Conservation (phyloP, 2,888 invertebrate genomes). For the Ethmia dodecea region DNA sequence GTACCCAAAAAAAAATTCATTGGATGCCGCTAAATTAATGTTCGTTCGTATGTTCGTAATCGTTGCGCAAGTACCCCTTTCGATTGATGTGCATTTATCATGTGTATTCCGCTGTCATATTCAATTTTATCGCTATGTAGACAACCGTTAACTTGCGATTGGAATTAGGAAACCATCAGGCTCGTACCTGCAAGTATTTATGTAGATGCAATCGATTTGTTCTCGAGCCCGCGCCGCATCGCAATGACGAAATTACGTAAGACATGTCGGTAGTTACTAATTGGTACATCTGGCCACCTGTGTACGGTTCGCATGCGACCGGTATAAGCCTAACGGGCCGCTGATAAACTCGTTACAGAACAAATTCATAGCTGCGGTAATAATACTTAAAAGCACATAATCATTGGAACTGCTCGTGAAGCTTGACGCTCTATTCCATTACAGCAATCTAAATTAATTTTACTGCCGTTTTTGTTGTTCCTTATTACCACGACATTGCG, state of each 20-base stretch:
- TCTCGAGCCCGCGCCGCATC: constrained; percentile 16
- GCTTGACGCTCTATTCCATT: constrained; percentile 15
- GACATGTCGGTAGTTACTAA: constrained; percentile 54
- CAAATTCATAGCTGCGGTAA: constrained; percentile 42
- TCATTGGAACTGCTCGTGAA: constrained; percentile 24
- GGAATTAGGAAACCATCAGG: constrained; percentile 26
- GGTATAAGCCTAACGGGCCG: constrained; percentile 54
- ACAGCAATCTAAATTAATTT: constrained; percentile 20
- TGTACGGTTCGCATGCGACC: constrained; percentile 40
- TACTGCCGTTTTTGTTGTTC: too few relatives aligned
- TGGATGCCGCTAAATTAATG: constrained; percentile 3
- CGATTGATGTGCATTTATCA: constrained; percentile 42
- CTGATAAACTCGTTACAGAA: constrained; percentile 55
- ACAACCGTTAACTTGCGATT: constrained; percentile 44
- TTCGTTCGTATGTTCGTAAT: constrained; percentile 23
- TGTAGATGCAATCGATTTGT: constrained; percentile 33
- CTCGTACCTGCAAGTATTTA: constrained; percentile 14
- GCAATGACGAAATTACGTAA: constrained; percentile 53
- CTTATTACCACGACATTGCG: constrained; percentile 5
- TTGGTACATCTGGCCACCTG: constrained; percentile 44
- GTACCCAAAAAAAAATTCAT: too few relatives aligned
- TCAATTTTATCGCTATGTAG: constrained; percentile 42
- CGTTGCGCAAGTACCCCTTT: constrained; percentile 37
- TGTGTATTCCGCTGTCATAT: constrained; percentile 44
- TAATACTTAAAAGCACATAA: constrained; percentile 34